phyloP scores from a whole-genome alignment of 1,140 invertebrate genomes.

The Trinorchestia longiramus region DNA sequence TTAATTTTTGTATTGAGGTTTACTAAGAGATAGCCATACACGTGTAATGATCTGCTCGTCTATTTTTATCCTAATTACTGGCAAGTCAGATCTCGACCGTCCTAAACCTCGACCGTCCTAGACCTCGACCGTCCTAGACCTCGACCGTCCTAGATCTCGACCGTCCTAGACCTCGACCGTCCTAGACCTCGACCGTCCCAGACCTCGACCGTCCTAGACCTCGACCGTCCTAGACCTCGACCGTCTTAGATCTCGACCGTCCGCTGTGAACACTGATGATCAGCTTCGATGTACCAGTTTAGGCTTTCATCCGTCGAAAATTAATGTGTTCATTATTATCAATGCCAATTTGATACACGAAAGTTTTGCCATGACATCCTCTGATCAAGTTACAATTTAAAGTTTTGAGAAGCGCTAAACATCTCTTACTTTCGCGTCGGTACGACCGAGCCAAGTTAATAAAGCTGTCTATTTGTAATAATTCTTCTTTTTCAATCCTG shows the following conservation, averaged over 20 bases:
- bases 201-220: neutral
- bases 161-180: too few relatives aligned
- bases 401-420: too few relatives aligned
- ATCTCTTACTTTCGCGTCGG: too few relatives aligned
- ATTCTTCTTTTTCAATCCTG: neutral
- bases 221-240: neutral
- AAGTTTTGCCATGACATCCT: too few relatives aligned
- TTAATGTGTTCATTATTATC: too few relatives aligned
- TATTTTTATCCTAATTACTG: constrained; percentile 19
- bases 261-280: neutral
- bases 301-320: too few relatives aligned
- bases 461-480: neutral
- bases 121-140: too few relatives aligned
- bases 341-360: too few relatives aligned
- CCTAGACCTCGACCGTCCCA: neutral
- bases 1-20: constrained; percentile 50
- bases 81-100: too few relatives aligned
- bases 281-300: neutral
- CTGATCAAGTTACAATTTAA: too few relatives aligned
- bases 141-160: neutral
- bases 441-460: too few relatives aligned
- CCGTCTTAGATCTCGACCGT: neutral
- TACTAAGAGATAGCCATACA: constrained; percentile 31
- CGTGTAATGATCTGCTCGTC: neutral
- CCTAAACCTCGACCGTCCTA: neutral